Evolutionary conservation across 53 echinoderm and acorn worm species (phyloP).

Genomic region (Paracentrotus lividus): DNA sequence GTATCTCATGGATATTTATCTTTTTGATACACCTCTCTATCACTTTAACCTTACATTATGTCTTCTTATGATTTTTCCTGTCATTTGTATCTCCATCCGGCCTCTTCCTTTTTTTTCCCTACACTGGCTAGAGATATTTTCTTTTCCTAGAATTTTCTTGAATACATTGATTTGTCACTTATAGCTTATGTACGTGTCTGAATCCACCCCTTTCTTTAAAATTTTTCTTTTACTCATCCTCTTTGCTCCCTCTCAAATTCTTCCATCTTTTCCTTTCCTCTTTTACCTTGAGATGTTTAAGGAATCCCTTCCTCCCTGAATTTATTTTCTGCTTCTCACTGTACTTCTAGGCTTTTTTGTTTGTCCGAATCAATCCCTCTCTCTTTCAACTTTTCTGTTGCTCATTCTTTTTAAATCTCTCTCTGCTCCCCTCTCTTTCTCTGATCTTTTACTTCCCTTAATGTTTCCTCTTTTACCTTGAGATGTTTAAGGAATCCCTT

Average conservation of each 20-base stretch:
- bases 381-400: background rate
- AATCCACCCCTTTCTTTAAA: too few species aligned
- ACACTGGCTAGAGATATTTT: too few species aligned
- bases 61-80: too few species aligned
- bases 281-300: background rate
- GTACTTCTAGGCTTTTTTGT: background rate
- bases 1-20: background rate
- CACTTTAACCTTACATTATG: background rate
- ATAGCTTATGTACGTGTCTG: too few species aligned
- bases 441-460: background rate
- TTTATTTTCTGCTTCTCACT: background rate
- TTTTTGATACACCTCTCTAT: background rate
- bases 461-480: background rate
- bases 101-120: too few species aligned
- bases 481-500: background rate
- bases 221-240: too few species aligned
- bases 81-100: too few species aligned
- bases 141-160: too few species aligned
- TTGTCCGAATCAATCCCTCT: background rate
- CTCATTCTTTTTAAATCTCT: background rate
- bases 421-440: background rate
- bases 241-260: background rate
- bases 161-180: too few species aligned
- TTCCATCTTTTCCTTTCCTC: background rate
- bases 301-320: background rate